These are phyloP conservation scores for Cephus pygmeus DNA, from an alignment of 2,888 invertebrate species.

Conservation along the genomic window DNA sequence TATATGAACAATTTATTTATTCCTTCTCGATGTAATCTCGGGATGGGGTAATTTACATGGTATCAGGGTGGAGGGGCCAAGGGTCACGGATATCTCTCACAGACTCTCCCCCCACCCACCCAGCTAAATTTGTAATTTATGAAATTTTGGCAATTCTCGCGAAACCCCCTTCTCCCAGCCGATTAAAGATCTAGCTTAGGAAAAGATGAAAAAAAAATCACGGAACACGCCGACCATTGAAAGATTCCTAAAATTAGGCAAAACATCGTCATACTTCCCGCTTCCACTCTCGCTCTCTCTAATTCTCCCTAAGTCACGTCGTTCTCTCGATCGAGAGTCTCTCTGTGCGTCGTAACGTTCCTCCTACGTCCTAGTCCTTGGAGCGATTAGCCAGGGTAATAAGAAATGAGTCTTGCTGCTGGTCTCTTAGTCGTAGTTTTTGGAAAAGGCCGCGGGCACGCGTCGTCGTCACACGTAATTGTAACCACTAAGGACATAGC, in stretches of 20 bases:
- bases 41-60: no score
- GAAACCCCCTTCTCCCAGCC: neutral
- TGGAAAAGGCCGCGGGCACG: conserved; percentile 53
- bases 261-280: conserved; percentile 37
- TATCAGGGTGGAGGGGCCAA: no score
- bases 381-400: no score
- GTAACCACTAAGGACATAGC: conserved; percentile 56
- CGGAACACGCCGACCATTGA: conserved; percentile 6
- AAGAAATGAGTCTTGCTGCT: no score
- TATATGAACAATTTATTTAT: no score
- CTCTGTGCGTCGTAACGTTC: no score
- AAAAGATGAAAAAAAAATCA: neutral
- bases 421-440: conserved; percentile 32
- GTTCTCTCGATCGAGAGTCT: neutral
- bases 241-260: conserved; percentile 45
- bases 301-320: conserved; percentile 12
- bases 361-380: no score
- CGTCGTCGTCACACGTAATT: conserved; percentile 39
- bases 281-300: conserved; percentile 20
- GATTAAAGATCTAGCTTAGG: no score
- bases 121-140: neutral
- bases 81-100: no score
- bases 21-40: no score
- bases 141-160: conserved; percentile 6
- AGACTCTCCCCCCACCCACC: neutral